phyloP scores from a whole-genome alignment of 1,140 invertebrate genomes.

The Cheumatopsyche charites region DNA sequence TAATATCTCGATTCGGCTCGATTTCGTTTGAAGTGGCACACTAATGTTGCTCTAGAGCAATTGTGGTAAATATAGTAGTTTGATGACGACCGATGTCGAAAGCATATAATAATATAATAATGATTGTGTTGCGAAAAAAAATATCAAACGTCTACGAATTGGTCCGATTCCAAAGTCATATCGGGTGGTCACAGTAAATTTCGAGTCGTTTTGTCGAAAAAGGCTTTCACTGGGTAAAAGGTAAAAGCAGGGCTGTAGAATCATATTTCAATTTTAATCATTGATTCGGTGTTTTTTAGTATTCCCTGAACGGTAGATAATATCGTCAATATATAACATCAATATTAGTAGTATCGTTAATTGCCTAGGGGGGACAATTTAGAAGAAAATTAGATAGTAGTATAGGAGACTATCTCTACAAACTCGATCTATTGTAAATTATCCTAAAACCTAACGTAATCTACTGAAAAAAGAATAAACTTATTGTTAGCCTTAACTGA shows the following conservation, averaged over 20 bases:
- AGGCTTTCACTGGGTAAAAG: constrained; percentile 6
- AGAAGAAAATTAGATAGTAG: too few relatives aligned
- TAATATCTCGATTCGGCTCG: background rate
- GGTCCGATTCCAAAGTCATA: background rate
- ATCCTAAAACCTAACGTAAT: too few relatives aligned
- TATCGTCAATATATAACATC: too few relatives aligned
- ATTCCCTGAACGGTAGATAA: too few relatives aligned
- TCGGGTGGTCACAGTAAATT: background rate
- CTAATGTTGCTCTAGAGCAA: background rate
- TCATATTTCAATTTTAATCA: too few relatives aligned
- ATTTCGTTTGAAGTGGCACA: background rate
- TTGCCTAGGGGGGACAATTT: too few relatives aligned
- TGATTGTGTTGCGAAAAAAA: background rate
- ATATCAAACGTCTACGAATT: background rate
- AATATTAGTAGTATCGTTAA: too few relatives aligned
- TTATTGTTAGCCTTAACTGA: too few relatives aligned
- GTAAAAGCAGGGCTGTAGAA: constrained; percentile 14
- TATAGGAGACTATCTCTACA: too few relatives aligned
- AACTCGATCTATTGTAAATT: too few relatives aligned
- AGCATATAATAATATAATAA: background rate
- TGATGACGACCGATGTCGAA: background rate
- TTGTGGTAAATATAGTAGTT: constrained; percentile 9
- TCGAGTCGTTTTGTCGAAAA: constrained; percentile 9
- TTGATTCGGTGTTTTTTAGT: too few relatives aligned
- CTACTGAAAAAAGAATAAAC: too few relatives aligned